Evolutionary conservation across 92 coral and sea anemone genomes (phyloP), one percentile per base, ranked within the genome.

Genomic region (Virgularia gustaviana): DNA sequence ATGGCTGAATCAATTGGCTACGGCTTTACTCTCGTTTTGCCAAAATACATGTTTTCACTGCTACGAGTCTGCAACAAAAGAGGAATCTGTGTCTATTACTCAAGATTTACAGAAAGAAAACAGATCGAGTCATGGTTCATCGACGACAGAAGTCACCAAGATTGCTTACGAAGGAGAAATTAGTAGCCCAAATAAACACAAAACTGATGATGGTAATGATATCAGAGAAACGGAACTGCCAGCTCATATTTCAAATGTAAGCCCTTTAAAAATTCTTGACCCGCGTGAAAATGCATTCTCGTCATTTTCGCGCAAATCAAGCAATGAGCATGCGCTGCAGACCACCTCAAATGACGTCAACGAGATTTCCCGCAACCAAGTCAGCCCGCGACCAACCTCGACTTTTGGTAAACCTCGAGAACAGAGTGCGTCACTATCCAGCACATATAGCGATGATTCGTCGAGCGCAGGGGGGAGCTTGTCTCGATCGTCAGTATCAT

Each of bases 31-130:
- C 11, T 29, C 23, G 2, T 68, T 68, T 51, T 68, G 75, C 35
- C 60, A 45, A 5, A 31, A 68, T 1, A 35, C 20, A 3, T 68
- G 60, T 38, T 68, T 68, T 35, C 75, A 68, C 51, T 68, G 75
- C 32, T 22, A 52, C 30, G 31, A 52, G 13, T 15, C 31, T 8
- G 9, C 45, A 15, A 15, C 8, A 15, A 39, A 39, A n/a, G n/a
- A n/a, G n/a, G n/a, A n/a, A n/a, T n/a, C n/a, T n/a, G n/a, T n/a
- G n/a, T n/a, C n/a, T n/a, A n/a, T n/a, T n/a, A n/a, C n/a, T n/a
- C n/a, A n/a, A n/a, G n/a, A n/a, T n/a, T n/a, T n/a, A n/a, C n/a
- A n/a, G n/a, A n/a, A n/a, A n/a, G n/a, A n/a, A n/a, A n/a, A n/a
- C n/a, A n/a, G n/a, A n/a, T n/a, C n/a, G n/a, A n/a, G n/a, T n/a